Base-by-base conservation (phyloP, 2,113 vertebrate genomes). In the Monopterus albus region DNA sequence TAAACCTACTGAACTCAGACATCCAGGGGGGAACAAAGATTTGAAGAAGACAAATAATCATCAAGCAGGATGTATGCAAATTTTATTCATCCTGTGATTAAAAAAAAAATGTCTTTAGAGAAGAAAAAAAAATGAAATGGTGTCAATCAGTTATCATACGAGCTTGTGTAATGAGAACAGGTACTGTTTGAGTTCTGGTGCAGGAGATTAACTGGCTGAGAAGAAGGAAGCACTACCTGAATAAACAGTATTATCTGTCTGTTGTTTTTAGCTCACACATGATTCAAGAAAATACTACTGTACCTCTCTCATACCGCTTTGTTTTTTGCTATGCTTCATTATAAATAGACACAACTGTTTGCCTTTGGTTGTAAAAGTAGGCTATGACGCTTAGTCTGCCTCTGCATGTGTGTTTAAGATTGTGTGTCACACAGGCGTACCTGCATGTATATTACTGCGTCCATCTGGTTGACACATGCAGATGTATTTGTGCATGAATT, bases 31-130 rank as follows among this genome's bases (percentile, higher is more conserved):
- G 56, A 69, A 7, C 39, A 73, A 57, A 64, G 71, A 81, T 87
- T 82, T 67, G 51, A 69, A 78, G 63, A 28, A 78, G 80, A 46
- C 70, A 74, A 79, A 74, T 73, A 65, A 79, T 83, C 66, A 79
- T 88, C 87, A 82, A 86, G 75, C 69, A 55, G 33, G 21, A 57
- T 76, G 75, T 86, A 79, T 87, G 85, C 85, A 67, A 84, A 89
- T 88, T 68, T 20, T 82, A 79, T 88, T 87, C 77, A 75, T 82
- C 67, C 59, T 56, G 57, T 75, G 76, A 86, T 85, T 83, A 65
- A 65, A 79, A 80, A 76, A 74, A 73, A 31, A 55, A 58, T 53
- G 61, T 77, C 45, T 79, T 81, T 56, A 60, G 57, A 57, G 67
- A 49, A 51, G 52, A 43, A 67, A 63, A 43, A 67, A 63, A 71